phyloP scores from a whole-genome alignment of 1,140 invertebrate species.

The Drosophila cardini region DNA sequence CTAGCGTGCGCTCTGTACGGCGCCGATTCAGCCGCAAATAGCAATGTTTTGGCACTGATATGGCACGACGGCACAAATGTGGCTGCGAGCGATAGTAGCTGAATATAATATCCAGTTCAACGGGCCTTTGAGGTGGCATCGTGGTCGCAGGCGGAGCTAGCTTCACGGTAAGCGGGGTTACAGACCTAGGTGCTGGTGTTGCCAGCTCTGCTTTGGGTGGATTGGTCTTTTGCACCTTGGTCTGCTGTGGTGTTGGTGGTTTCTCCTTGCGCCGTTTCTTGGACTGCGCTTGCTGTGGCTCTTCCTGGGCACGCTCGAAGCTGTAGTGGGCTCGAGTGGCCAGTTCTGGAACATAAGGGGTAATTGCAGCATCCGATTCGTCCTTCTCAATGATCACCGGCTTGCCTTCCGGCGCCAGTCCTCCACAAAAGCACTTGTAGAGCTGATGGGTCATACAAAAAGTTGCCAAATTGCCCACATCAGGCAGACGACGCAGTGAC shows the following conservation, averaged over 20 bases:
- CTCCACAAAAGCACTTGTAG: slow-evolving; percentile 83
- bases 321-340: slow-evolving; percentile 69
- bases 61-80: slow-evolving; percentile 54
- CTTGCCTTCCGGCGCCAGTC: slow-evolving; percentile 58
- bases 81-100: slow-evolving; percentile 49
- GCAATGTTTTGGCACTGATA: slow-evolving; percentile 59
- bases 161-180: not conserved
- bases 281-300: slow-evolving; percentile 12
- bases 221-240: not conserved
- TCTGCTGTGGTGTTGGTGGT: not conserved
- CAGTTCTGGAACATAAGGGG: slow-evolving; percentile 57
- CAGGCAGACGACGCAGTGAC: slow-evolving; percentile 56
- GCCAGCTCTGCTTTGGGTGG: not conserved
- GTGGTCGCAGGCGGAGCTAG: not conserved
- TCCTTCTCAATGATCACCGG: slow-evolving; percentile 74
- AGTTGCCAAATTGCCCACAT: slow-evolving; percentile 67
- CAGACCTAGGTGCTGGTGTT: not conserved
- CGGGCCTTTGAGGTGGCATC: slow-evolving; percentile 15
- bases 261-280: slow-evolving; percentile 57
- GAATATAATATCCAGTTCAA: slow-evolving; percentile 53
- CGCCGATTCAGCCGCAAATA: slow-evolving; percentile 62
- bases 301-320: slow-evolving; percentile 64
- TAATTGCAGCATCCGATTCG: slow-evolving; percentile 38
- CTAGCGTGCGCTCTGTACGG: slow-evolving; percentile 14
- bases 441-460: slow-evolving; percentile 83